Base-by-base conservation (phyloP, 2,113 vertebrate genomes). In the Sphaerodactylus townsendi region DNA sequence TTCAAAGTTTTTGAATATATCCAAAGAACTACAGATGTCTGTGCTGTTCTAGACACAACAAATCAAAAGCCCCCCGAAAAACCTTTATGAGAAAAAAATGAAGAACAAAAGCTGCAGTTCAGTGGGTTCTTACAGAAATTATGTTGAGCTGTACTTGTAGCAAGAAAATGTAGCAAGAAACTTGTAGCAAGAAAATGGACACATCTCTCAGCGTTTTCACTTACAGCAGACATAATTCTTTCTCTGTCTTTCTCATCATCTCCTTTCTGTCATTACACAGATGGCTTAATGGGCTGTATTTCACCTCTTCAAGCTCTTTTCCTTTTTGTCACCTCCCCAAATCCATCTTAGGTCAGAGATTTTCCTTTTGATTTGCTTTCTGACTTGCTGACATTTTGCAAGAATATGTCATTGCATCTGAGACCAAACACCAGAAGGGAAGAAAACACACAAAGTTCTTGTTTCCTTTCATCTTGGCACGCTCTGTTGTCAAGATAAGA, bases 401-500 rank as follows among this genome's bases (percentile, higher is more conserved):
- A 87, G 73, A 85, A 77, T 87, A 76, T 0, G 0, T 71, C 76
- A 48, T 62, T 84, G 80, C 84, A 90, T 87, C 74, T 71, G 82
- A 91, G 83, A 78, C 93, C 74, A 65, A 90, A 93, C 91, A 37
- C 79, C 90, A 92, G 84, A 77, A 93, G 77, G 68, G 33, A 85
- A 69, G 90, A 92, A 56, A 88, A 89, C 77, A 89, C 85, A 48
- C 21, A 48, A 89, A 90, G 71, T 83, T 86, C 77, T 28, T 87
- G 78, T 92, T 94, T 77, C 86, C 92, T 94, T 94, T 94, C 79
- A 95, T 94, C 92, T 94, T 79, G 71, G 86, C 86, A 74, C 88
- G 77, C 92, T 95, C 92, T 95, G 87, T 93, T 93, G 88, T 94
- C 87, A 88, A 85, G 91, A 92, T 78, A 81, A 90, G 71, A 86